Percentiles rank a stretch among this genome's conserved stretches.
phyloP scores from a whole-genome alignment of 2,797 vertebrate species.

The Myripristis jacobus region DNA sequence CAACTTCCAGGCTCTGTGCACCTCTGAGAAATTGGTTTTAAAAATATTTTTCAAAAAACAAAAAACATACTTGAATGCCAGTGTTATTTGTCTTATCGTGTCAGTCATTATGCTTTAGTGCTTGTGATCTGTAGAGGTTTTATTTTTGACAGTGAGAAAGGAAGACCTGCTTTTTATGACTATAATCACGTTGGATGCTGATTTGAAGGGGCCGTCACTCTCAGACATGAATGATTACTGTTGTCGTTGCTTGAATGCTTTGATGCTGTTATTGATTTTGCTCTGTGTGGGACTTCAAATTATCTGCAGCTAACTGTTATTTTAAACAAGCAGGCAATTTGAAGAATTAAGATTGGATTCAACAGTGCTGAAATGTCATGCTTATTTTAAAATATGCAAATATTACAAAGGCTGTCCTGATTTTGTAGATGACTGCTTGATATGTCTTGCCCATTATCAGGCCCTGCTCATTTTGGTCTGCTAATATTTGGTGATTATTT shows the following conservation, averaged over 20 bases:
- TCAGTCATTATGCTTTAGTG: background rate
- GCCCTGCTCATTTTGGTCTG: slow-evolving; percentile 32
- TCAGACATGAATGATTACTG: slow-evolving; percentile 54
- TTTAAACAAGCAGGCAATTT: slow-evolving; percentile 67
- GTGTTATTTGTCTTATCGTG: background rate
- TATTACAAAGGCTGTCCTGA: slow-evolving; percentile 16
- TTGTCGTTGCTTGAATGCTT: slow-evolving; percentile 33
- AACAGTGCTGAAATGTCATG: slow-evolving; percentile 51
- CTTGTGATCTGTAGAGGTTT: background rate
- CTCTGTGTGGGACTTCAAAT: slow-evolving; percentile 36
- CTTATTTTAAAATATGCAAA: slow-evolving; percentile 49
- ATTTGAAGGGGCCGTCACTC: slow-evolving; percentile 39
- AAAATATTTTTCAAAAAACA: background rate
- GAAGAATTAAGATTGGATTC: slow-evolving; percentile 57
- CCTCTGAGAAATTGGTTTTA: background rate
- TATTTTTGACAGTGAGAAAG: slow-evolving; percentile 4
- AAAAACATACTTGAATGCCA: slow-evolving; percentile 5
- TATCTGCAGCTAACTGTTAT: slow-evolving; percentile 56
- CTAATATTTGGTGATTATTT: slow-evolving; percentile 44
- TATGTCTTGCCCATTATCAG: slow-evolving; percentile 18
- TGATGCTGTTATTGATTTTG: slow-evolving; percentile 54
- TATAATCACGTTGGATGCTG: slow-evolving; percentile 19
- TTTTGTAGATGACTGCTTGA: slow-evolving; percentile 14
- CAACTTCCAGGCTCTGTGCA: background rate
- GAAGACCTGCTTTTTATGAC: slow-evolving; percentile 15